phyloP scores from a whole-genome alignment of 2,888 invertebrate genomes.

The Cepaea hortensis region DNA sequence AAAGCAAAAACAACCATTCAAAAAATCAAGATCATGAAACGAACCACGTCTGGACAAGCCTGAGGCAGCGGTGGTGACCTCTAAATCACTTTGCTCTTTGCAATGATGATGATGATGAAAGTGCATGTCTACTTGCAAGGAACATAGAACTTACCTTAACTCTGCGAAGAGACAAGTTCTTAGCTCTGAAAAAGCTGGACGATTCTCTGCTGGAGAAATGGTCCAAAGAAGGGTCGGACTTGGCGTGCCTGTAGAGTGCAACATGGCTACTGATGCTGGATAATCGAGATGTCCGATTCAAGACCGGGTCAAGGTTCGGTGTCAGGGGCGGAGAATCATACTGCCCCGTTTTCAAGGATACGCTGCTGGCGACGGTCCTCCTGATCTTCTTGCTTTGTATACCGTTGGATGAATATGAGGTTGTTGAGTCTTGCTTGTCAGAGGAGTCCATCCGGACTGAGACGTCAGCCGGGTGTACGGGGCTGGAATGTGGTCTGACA shows the following conservation, averaged over 20 bases:
- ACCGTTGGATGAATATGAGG: background rate
- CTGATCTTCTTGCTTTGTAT: background rate
- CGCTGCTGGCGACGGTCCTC: background rate
- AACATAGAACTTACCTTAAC: background rate
- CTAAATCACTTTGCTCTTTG: background rate
- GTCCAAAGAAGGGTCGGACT: background rate
- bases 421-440: background rate
- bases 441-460: background rate
- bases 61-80: background rate
- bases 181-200: background rate
- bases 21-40: too few relatives aligned
- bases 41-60: too few relatives aligned
- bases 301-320: background rate
- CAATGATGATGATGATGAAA: background rate
- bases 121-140: too few relatives aligned
- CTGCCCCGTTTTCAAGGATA: background rate
- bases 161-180: slow-evolving; percentile 6
- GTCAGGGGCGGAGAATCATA: background rate
- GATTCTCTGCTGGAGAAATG: background rate
- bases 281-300: background rate
- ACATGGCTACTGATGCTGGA: slow-evolving; percentile 4
- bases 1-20: too few relatives aligned
- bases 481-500: background rate
- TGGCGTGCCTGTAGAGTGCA: background rate
- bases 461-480: background rate